These are phyloP conservation scores for Acrossocheilus fasciatus DNA, from an alignment of 2,797 vertebrate genomes.

Conservation along the genomic window DNA sequence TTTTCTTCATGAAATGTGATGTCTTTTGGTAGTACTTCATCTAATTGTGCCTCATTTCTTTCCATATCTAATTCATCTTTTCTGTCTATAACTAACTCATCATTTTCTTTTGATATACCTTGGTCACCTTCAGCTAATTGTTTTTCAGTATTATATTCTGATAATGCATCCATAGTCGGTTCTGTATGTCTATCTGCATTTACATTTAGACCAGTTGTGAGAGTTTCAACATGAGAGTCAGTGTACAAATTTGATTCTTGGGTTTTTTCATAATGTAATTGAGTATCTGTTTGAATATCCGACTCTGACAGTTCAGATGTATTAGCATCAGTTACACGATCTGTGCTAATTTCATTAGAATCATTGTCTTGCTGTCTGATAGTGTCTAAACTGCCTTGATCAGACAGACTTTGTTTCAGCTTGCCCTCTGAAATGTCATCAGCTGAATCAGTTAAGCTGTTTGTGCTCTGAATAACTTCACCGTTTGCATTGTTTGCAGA, in stretches of 20 bases:
- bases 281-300: not conserved
- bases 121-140: not conserved
- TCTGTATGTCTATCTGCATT: not conserved
- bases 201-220: not conserved
- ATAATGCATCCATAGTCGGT: not conserved
- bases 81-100: conserved; percentile 7
- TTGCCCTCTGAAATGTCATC: not conserved
- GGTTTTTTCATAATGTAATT: not conserved
- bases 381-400: not conserved
- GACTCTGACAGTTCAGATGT: not conserved
- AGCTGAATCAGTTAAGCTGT: not conserved
- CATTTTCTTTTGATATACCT: not conserved
- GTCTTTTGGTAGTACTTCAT: not conserved
- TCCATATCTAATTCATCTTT: conserved; percentile 13
- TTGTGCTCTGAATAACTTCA: not conserved
- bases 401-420: not conserved
- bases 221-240: not conserved
- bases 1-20: conserved; percentile 11
- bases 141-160: not conserved
- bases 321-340: not conserved
- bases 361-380: not conserved
- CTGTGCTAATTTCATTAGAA: not conserved
- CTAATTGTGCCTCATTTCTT: not conserved
- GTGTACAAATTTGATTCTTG: not conserved
- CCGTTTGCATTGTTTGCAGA: not conserved